Evolutionary conservation across 2,113 vertebrate genomes (phyloP), one percentile per base, ranked within the genome.

Genomic region (Taxidea taxus): DNA sequence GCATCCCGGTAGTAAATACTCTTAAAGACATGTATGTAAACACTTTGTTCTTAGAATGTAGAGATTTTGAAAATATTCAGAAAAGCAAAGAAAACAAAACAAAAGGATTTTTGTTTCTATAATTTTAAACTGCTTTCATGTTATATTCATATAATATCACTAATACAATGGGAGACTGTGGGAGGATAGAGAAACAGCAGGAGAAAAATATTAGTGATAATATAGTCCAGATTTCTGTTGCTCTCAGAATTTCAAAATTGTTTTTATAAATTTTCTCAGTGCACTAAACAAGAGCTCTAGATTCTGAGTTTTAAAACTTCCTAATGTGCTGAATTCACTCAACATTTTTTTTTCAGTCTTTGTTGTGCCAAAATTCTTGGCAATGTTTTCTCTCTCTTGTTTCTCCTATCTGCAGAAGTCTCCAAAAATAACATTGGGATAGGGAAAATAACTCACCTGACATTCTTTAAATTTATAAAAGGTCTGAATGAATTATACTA

Each of bases 71-170:
- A 96, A 95, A 83, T 60, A 74, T 29, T 95, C 58, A 91, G 51
- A 88, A 95, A 92, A 78, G 27, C 77, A 88, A 95, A 89, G 47
- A 90, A 89, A 89, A 66, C n/a, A 87, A 93, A 96, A 84, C 31
- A 11, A n/a, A 90, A 90, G 12, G 14, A 95, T 75, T 95, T 87
- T 87, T 87, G 58, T 80, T 70, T 16, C 31, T 54, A 12, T 91
- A 31, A 51, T 75, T 97, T 92, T 94, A 44, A 85, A 93, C n/a
- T 54, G n/a, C n/a, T 58, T 87, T 94, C 90, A 4, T 70, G 51
- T 34, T 75, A 37, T 15, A 15, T n/a, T 97, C 39, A 27, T 54
- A 34, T 77, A 34, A 68, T 21, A 47, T 86, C 27, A 74, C 6
- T 42, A 90, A 90, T 34, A 47, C 42, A 16, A 6, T 87, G 29